Evolutionary conservation across 2,888 invertebrate genomes (phyloP).

Genomic region (Isotomurus palustris): DNA sequence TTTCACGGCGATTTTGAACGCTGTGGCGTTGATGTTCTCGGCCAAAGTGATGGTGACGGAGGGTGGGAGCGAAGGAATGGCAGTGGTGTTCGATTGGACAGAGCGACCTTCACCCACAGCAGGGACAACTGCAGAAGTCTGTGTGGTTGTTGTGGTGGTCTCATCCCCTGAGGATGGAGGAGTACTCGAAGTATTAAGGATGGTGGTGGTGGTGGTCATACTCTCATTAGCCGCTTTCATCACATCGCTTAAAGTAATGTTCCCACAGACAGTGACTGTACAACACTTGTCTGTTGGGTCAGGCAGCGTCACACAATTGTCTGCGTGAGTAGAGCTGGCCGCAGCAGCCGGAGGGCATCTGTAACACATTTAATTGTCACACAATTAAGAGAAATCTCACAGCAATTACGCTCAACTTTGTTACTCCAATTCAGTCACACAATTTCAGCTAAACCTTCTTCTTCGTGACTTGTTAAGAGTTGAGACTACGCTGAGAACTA

Average conservation of each 20-base stretch:
- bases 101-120: slow-evolving; percentile 17
- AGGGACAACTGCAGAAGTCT: slow-evolving; percentile 14
- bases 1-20: slow-evolving; percentile 37
- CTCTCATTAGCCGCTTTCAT: slow-evolving; percentile 41
- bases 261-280: slow-evolving; percentile 73
- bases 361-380: too few species aligned
- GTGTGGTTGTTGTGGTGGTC: slow-evolving; percentile 2
- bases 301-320: slow-evolving; percentile 74
- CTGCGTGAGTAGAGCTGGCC: slow-evolving; percentile 48
- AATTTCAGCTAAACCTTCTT: too few species aligned
- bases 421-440: too few species aligned
- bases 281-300: slow-evolving; percentile 81
- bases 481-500: too few species aligned
- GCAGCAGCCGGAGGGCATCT: slow-evolving; percentile 45
- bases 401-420: too few species aligned
- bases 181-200: slow-evolving; percentile 7
- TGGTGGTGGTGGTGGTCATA: slow-evolving; percentile 13
- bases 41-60: slow-evolving; percentile 35
- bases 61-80: slow-evolving; percentile 3
- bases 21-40: slow-evolving; percentile 36
- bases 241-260: slow-evolving; percentile 41
- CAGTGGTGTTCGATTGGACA: slow-evolving; percentile 16
- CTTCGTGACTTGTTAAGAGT: too few species aligned
- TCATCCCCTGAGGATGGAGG: too few species aligned
- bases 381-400: too few species aligned